A percentile compares a stretch with the other conserved stretches of the same genome.
Conservation (phyloP, 2,797 vertebrate species). For the Phrynocephalus guinanensis region DNA sequence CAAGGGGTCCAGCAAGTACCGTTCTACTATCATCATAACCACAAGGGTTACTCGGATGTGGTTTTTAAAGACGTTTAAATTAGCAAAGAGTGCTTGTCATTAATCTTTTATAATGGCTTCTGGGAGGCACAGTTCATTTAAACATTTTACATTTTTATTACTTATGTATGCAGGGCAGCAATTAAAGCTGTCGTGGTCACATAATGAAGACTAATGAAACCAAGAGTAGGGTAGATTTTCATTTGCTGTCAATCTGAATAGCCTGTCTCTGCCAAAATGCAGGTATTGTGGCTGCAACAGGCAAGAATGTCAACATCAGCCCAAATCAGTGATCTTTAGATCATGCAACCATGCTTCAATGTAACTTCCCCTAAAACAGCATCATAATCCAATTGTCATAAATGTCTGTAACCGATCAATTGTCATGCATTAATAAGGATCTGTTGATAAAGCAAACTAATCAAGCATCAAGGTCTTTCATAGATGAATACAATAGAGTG, state of each 20-base stretch:
- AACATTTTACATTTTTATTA: slow-evolving; percentile 74
- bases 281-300: neutral
- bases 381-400: neutral
- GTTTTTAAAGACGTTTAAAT: slow-evolving; percentile 69
- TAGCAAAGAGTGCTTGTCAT: slow-evolving; percentile 77
- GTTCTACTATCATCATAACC: slow-evolving; percentile 81
- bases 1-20: slow-evolving; percentile 69
- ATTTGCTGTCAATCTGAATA: slow-evolving; percentile 70
- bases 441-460: neutral
- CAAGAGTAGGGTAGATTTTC: slow-evolving; percentile 65
- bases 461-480: neutral
- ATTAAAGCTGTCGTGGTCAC: slow-evolving; percentile 72
- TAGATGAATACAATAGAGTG: neutral
- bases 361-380: neutral
- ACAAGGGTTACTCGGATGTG: slow-evolving; percentile 77
- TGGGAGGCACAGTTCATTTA: slow-evolving; percentile 75
- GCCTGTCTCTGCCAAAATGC: slow-evolving; percentile 47
- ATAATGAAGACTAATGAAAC: slow-evolving; percentile 76
- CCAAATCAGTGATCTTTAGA: slow-evolving; percentile 23
- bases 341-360: neutral
- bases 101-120: slow-evolving; percentile 84
- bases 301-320: slow-evolving; percentile 40
- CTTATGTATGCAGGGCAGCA: slow-evolving; percentile 72
- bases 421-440: neutral
- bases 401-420: neutral